Percentiles rank a stretch among this genome's conserved stretches.
Conservation (phyloP, 2,113 vertebrate species). For the Catharus minimus region DNA sequence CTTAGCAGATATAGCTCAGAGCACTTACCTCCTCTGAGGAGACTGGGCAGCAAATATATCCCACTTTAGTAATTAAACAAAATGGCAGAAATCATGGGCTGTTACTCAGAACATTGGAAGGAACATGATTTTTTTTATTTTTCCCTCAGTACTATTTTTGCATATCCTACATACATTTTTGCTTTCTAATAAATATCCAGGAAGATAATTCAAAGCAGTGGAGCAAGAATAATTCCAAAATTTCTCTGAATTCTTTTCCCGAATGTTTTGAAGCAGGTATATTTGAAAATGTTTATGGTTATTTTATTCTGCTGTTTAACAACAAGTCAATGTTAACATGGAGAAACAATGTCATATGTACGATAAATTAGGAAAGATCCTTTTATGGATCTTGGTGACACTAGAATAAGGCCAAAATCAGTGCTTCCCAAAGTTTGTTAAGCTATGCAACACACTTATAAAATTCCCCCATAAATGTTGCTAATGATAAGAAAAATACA, state of each 20-base stretch:
- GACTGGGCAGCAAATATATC: not conserved
- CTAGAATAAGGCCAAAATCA: not conserved
- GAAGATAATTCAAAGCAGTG: not conserved
- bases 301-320: not conserved
- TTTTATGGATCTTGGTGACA: not conserved
- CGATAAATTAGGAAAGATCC: not conserved
- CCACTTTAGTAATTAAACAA: not conserved
- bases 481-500: not conserved
- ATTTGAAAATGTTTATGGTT: not conserved
- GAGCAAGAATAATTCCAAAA: not conserved
- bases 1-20: not conserved
- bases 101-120: not conserved
- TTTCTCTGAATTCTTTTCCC: not conserved
- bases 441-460: not conserved
- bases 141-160: not conserved
- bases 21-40: not conserved
- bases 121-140: not conserved
- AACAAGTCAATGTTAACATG: not conserved
- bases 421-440: not conserved
- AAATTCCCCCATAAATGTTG: not conserved
- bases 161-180: not conserved
- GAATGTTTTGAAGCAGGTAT: not conserved
- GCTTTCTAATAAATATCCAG: not conserved
- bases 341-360: not conserved
- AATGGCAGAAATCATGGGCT: not conserved